These are phyloP conservation scores for Anser cygnoides DNA, from an alignment of 2,113 vertebrate species.

Conservation along the genomic window DNA sequence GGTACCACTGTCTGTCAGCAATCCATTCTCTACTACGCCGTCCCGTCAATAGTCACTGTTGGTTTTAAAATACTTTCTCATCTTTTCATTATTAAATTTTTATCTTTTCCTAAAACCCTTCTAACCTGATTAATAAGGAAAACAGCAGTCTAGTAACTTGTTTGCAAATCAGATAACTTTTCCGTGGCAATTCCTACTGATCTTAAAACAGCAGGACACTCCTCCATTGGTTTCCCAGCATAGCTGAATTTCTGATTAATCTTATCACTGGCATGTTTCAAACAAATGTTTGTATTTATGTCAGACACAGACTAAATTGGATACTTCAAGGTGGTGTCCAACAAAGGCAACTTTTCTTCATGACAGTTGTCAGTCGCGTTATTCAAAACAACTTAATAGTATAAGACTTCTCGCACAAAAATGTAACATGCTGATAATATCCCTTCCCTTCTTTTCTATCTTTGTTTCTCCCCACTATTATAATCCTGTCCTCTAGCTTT, in stretches of 20 bases:
- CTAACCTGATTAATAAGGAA: neutral
- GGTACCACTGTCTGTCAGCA: neutral
- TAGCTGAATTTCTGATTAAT: neutral
- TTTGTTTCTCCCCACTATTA: conserved; percentile 42
- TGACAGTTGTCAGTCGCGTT: neutral
- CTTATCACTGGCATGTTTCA: neutral
- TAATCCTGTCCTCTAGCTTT: conserved; percentile 27
- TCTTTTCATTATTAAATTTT: neutral
- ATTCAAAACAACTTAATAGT: conserved; percentile 15
- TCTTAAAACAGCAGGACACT: neutral
- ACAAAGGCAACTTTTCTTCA: neutral
- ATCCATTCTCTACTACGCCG: neutral
- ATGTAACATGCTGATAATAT: neutral
- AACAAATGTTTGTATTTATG: neutral
- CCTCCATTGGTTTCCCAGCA: neutral
- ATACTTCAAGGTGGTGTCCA: neutral
- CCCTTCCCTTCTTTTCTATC: neutral
- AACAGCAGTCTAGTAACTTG: neutral
- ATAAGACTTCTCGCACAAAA: conserved; percentile 11
- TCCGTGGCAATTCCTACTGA: neutral
- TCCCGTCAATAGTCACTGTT: neutral
- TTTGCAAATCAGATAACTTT: neutral
- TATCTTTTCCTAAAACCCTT: neutral
- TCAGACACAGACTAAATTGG: neutral
- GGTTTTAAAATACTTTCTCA: neutral